phyloP scores from a whole-genome alignment of 2,797 vertebrate species.

The Oreortyx pictus region DNA sequence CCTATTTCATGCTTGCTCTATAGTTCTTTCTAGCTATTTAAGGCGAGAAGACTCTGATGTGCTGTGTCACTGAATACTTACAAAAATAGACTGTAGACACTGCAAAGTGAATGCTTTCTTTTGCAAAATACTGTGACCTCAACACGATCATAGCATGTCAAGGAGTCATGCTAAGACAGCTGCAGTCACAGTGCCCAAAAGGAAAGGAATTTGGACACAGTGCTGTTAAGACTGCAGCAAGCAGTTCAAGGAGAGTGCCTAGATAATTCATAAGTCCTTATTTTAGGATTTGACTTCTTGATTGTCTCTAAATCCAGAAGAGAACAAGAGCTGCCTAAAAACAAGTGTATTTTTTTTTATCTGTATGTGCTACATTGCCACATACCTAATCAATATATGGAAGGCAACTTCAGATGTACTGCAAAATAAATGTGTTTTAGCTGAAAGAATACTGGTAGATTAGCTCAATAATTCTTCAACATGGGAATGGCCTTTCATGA shows the following conservation, averaged over 20 bases:
- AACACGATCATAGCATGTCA: not conserved
- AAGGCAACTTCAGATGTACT: constrained; percentile 18
- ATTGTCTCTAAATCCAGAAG: not conserved
- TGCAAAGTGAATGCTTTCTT: constrained; percentile 25
- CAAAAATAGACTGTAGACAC: constrained; percentile 1
- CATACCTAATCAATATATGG: not conserved
- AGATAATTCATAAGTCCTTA: not conserved
- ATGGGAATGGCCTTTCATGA: not conserved
- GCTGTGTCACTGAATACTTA: not conserved
- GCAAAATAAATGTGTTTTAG: constrained; percentile 9
- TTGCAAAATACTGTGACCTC: not conserved
- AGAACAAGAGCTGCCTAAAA: not conserved
- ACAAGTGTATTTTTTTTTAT: not conserved
- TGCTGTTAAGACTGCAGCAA: not conserved
- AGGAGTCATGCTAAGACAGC: not conserved
- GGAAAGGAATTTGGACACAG: not conserved
- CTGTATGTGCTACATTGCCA: not conserved
- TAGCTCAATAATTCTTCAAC: not conserved
- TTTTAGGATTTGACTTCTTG: not conserved
- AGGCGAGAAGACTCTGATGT: not conserved
- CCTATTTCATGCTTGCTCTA: not conserved
- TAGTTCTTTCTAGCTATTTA: not conserved
- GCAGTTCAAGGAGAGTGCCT: not conserved
- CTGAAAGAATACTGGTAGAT: constrained; percentile 3
- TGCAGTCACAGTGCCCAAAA: not conserved